Percentiles rank a stretch among this genome's conserved stretches.
phyloP scores from a whole-genome alignment of 2,797 vertebrate species.

The Anisognathus igniventris region DNA sequence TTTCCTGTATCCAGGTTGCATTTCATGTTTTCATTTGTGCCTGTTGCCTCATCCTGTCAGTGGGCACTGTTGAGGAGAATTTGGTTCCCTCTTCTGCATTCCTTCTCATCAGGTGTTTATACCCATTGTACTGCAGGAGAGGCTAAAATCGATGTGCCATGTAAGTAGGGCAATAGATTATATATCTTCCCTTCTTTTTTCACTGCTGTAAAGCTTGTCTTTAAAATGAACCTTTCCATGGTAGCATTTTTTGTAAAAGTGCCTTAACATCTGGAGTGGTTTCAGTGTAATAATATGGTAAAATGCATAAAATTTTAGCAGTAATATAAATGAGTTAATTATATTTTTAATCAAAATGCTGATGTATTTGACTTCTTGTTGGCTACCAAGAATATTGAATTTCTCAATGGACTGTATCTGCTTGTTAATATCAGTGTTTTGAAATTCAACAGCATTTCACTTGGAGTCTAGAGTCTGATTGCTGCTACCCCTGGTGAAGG shows the following conservation, averaged over 20 bases:
- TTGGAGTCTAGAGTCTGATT: not conserved
- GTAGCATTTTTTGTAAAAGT: not conserved
- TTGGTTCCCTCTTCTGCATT: not conserved
- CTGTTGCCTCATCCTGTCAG: not conserved
- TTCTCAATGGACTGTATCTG: not conserved
- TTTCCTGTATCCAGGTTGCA: not conserved
- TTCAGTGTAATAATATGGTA: not conserved
- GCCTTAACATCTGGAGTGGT: not conserved
- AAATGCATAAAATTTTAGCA: not conserved
- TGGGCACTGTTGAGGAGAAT: not conserved
- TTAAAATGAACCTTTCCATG: conserved; percentile 11
- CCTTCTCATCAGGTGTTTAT: not conserved
- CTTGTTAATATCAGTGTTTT: not conserved
- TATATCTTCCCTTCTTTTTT: not conserved
- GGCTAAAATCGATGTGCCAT: not conserved
- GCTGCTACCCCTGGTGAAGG: not conserved
- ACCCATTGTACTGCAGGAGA: not conserved
- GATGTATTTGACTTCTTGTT: not conserved
- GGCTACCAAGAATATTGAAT: not conserved
- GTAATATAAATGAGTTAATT: not conserved
- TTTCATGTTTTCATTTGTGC: not conserved
- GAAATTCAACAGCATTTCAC: conserved; percentile 34
- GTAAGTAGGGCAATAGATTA: not conserved
- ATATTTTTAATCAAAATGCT: not conserved
- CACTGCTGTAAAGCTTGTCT: not conserved